phyloP scores from a whole-genome alignment of 2,797 vertebrate genomes.

The Pangasius sanitwongsei region DNA sequence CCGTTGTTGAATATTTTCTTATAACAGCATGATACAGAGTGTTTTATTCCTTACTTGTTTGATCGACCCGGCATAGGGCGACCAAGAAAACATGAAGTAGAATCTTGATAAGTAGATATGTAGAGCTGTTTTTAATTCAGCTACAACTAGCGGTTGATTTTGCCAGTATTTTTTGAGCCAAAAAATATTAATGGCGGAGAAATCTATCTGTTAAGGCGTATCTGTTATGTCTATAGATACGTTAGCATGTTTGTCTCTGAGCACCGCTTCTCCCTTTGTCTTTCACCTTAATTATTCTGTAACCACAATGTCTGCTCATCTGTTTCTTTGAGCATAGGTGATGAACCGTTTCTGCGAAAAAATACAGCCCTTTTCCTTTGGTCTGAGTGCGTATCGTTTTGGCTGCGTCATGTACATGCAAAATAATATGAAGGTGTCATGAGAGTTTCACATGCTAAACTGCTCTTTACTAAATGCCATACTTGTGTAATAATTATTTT shows the following conservation, averaged over 20 bases:
- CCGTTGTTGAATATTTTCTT: not conserved
- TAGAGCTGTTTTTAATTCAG: not conserved
- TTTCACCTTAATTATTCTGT: not conserved
- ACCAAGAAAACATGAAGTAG: not conserved
- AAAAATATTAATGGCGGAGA: too few species aligned
- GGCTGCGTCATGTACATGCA: not conserved
- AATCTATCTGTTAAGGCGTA: too few species aligned
- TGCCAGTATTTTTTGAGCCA: not conserved
- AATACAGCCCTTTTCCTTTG: not conserved
- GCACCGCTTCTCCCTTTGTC: not conserved
- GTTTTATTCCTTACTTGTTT: not conserved
- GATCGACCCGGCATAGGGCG: not conserved
- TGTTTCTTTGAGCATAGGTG: not conserved
- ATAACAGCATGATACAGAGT: not conserved
- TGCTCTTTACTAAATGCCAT: not conserved
- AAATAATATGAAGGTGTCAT: not conserved
- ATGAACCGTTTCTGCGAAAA: not conserved
- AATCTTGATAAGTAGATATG: not conserved
- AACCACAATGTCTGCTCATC: not conserved
- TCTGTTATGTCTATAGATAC: not conserved
- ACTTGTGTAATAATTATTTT: not conserved
- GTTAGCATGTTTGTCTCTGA: not conserved
- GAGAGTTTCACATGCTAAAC: not conserved
- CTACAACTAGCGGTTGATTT: not conserved
- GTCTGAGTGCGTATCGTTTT: not conserved